These are phyloP conservation scores for Acanthurus lineatus DNA, from an alignment of 2,797 vertebrate genomes.

Conservation along the genomic window DNA sequence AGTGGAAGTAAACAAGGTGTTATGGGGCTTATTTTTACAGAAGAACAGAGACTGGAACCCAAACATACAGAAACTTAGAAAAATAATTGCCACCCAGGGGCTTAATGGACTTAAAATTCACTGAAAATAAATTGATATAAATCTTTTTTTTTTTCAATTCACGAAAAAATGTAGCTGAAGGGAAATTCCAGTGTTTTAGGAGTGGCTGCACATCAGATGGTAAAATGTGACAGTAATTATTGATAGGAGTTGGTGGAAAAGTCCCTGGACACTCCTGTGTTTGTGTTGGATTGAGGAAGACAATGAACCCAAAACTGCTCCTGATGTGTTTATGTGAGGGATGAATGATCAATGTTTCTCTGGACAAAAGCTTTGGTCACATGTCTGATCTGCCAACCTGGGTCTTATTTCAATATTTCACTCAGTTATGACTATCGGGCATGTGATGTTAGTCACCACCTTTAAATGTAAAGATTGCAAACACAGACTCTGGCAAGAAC, in stretches of 20 bases:
- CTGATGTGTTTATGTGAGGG: background rate
- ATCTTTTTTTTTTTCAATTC: slow-evolving; percentile 15
- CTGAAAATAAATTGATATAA: slow-evolving; percentile 17
- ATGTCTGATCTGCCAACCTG: background rate
- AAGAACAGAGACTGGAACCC: slow-evolving; percentile 17
- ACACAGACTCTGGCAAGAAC: background rate
- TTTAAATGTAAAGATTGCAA: background rate
- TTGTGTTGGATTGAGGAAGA: background rate
- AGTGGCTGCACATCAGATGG: slow-evolving; percentile 18
- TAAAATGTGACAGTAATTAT: slow-evolving; percentile 4
- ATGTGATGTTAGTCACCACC: background rate
- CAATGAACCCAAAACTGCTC: background rate
- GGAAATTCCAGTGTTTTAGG: slow-evolving; percentile 9
- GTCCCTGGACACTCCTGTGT: background rate
- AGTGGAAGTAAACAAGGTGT: slow-evolving; percentile 37
- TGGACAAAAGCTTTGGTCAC: background rate
- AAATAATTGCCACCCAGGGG: slow-evolving; percentile 30
- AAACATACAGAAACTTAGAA: slow-evolving; percentile 17
- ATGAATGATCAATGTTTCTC: background rate
- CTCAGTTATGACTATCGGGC: background rate
- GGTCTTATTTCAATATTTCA: background rate
- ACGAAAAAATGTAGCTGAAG: slow-evolving; percentile 26
- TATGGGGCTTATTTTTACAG: slow-evolving; percentile 35
- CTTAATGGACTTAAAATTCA: slow-evolving; percentile 14
- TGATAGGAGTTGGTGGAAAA: slow-evolving; percentile 13